Percentiles rank a stretch among this genome's conserved stretches.
phyloP scores from a whole-genome alignment of 2,797 vertebrate genomes.

The Ciconia nigra region DNA sequence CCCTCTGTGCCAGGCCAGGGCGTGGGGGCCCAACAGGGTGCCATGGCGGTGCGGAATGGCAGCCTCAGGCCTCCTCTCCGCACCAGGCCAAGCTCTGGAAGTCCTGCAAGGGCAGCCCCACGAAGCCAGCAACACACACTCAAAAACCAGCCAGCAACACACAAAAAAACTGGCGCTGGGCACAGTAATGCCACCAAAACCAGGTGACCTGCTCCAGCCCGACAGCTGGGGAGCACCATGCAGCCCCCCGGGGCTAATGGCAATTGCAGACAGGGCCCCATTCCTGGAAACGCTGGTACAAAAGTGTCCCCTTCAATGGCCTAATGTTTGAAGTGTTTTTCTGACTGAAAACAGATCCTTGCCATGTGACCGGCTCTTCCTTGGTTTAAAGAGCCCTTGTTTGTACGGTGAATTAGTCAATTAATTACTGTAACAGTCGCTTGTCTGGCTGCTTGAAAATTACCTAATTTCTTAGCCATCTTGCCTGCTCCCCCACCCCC shows the following conservation, averaged over 20 bases:
- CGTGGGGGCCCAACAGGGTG: rapidly evolving
- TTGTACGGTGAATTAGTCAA: conserved; percentile 71
- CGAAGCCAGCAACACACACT: not conserved
- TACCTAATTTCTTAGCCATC: conserved; percentile 50
- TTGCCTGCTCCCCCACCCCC: not conserved
- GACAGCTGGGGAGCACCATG: not conserved
- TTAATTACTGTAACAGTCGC: conserved; percentile 76
- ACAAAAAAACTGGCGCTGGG: not conserved
- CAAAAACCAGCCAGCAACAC: not conserved
- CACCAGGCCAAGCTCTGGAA: not conserved
- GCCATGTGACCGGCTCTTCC: conserved; percentile 62
- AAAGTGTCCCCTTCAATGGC: not conserved
- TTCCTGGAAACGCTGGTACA: not conserved
- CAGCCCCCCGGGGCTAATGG: not conserved
- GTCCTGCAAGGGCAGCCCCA: not conserved
- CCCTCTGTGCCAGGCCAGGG: not conserved
- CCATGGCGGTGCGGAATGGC: rapidly evolving
- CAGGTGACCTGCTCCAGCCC: not conserved
- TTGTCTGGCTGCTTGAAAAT: conserved; percentile 60
- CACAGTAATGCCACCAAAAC: not conserved
- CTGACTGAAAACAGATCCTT: conserved; percentile 68
- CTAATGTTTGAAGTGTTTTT: conserved; percentile 36
- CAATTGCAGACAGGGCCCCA: not conserved
- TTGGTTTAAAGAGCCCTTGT: conserved; percentile 71
- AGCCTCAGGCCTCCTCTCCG: not conserved